phyloP scores from a whole-genome alignment of 2,888 invertebrate species.

The Podabrus alpinus region DNA sequence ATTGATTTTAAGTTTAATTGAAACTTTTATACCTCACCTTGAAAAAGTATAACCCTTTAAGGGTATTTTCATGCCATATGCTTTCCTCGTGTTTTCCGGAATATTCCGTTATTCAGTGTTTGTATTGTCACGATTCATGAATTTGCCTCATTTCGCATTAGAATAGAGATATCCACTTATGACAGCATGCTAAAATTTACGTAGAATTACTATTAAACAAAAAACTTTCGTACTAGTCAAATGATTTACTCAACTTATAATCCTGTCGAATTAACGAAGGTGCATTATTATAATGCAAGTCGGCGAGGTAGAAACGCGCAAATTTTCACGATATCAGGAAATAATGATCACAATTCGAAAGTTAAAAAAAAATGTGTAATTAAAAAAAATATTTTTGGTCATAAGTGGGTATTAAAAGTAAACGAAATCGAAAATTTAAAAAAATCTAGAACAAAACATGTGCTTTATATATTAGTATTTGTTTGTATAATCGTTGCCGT shows the following conservation, averaged over 20 bases:
- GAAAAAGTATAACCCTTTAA: background rate
- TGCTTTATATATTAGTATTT: constrained; percentile 45
- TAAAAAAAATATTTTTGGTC: constrained; percentile 51
- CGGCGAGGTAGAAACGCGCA: constrained; percentile 37
- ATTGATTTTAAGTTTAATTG: background rate
- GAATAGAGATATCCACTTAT: background rate
- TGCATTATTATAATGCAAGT: constrained; percentile 47
- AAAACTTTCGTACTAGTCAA: background rate
- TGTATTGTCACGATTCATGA: constrained; percentile 13
- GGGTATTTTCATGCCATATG: constrained; percentile 20
- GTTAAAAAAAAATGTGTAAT: constrained; percentile 45
- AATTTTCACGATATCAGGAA: constrained; percentile 46
- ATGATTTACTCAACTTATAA: constrained; percentile 24
- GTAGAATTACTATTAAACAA: background rate
- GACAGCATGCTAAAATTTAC: background rate
- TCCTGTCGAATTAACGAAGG: constrained; percentile 49
- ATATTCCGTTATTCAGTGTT: constrained; percentile 21
- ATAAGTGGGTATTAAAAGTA: constrained; percentile 52
- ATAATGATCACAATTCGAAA: constrained; percentile 41
- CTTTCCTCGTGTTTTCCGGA: constrained; percentile 19
- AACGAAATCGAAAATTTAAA: constrained; percentile 43
- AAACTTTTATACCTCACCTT: constrained; percentile 22
- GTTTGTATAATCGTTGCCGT: constrained; percentile 45
- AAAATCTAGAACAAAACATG: constrained; percentile 32
- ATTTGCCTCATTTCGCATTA: background rate